Evolutionary conservation across 2,888 invertebrate species (phyloP).

Genomic region (Hemaris fuciformis): DNA sequence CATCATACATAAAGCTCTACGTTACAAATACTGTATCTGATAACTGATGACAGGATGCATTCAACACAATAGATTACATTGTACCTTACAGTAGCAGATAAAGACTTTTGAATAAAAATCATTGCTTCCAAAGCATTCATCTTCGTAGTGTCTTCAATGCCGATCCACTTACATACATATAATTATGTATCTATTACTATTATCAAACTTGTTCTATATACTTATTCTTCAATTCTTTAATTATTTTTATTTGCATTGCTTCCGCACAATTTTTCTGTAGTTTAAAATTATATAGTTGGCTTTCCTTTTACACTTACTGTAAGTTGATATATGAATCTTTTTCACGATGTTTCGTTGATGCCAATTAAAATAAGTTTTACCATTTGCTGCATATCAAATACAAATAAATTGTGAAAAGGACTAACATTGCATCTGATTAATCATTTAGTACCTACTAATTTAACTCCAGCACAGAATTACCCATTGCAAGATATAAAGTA

Average conservation of each 20-base stretch:
- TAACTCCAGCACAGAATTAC: constrained; percentile 20
- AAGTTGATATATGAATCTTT: neutral
- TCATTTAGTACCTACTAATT: constrained; percentile 13
- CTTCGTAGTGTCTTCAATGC: constrained; percentile 15
- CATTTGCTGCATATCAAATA: neutral
- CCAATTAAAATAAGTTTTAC: neutral
- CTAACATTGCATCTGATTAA: constrained; percentile 6
- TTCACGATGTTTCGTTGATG: neutral
- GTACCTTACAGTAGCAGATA: constrained; percentile 25
- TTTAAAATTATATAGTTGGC: constrained; percentile 29
- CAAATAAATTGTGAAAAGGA: constrained; percentile 15
- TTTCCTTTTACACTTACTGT: neutral
- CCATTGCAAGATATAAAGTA: constrained; percentile 18
- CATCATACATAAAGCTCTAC: constrained; percentile 42
- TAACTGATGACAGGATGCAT: constrained; percentile 63
- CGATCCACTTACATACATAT: neutral
- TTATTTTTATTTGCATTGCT: constrained; percentile 68
- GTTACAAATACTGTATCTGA: constrained; percentile 36
- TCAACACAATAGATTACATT: constrained; percentile 11
- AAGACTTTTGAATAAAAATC: constrained; percentile 19
- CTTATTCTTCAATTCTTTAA: constrained; percentile 34
- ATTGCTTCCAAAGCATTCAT: constrained; percentile 3
- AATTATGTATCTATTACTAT: constrained; percentile 9
- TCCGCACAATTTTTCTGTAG: constrained; percentile 52
- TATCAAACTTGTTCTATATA: constrained; percentile 31